Evolutionary conservation across 2,888 invertebrate species (phyloP).

Genomic region (Drosophila niveifrons): DNA sequence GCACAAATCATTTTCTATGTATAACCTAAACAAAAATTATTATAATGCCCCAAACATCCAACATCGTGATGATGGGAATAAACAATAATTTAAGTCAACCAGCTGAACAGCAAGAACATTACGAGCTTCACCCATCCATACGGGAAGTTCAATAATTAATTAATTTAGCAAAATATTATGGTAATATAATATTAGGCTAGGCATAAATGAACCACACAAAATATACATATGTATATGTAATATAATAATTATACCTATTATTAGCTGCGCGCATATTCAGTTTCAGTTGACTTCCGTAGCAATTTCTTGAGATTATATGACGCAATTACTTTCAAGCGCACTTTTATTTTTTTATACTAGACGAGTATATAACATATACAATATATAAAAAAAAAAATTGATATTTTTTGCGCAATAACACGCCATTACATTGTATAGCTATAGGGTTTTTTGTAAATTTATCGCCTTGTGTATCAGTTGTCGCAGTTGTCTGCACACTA

Average conservation of each 20-base stretch:
- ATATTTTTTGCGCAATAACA: slow-evolving; percentile 59
- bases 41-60: slow-evolving; percentile 22
- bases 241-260: slow-evolving; percentile 29
- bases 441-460: slow-evolving; percentile 54
- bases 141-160: slow-evolving; percentile 57
- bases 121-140: slow-evolving; percentile 25
- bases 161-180: slow-evolving; percentile 78
- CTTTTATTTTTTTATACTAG: slow-evolving; percentile 26
- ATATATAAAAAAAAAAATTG: slow-evolving; percentile 25
- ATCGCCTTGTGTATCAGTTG: slow-evolving; percentile 27
- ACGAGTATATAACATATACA: slow-evolving; percentile 10
- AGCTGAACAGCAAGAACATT: slow-evolving; percentile 24
- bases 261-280: slow-evolving; percentile 53
- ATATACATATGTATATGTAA: slow-evolving; percentile 39
- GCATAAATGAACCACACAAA: slow-evolving; percentile 35
- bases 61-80: slow-evolving; percentile 42
- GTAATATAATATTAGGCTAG: slow-evolving; percentile 74
- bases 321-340: slow-evolving; percentile 38
- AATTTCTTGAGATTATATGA: slow-evolving; percentile 50
- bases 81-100: slow-evolving; percentile 72
- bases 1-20: slow-evolving; percentile 55
- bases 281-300: slow-evolving; percentile 28
- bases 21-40: slow-evolving; percentile 29
- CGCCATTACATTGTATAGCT: slow-evolving; percentile 70
- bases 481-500: slow-evolving; percentile 26